Base-by-base conservation (phyloP, 2,888 invertebrate genomes). In the Andrena fulva region DNA sequence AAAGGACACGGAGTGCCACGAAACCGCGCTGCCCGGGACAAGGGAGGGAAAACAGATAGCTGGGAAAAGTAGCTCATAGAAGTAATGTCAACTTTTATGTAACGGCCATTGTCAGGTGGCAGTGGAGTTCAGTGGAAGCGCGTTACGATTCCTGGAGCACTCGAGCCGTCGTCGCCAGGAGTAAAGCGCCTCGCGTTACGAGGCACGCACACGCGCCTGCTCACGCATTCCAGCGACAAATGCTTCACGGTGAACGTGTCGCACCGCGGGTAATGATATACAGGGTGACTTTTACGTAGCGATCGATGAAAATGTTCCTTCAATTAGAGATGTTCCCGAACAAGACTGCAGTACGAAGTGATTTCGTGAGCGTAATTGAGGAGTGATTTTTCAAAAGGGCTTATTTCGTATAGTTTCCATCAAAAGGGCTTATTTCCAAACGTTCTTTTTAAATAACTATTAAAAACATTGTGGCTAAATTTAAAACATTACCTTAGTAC, bases 1-100 rank as follows among this genome's bases (percentile, higher is more conserved):
- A 70, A 82, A 66, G 71, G 42, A 8, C 7, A 24, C 20, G 35
- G 20, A 35, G 16, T 35, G 50, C n/a, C 7, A 12, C 29, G 67
- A 54, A 62, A 77, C 50, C 62, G 42, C 10, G 62, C 10, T 24
- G 54, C 8, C n/a, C 29, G 20, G 31, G 35, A 20, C 24, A 33
- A 33, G 64, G 16, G 66, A 52, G 35, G 35, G 20, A 16, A 27
- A 24, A 29, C 63, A 71, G 83, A 85, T 79, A 76, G 71, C 74
- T 42, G 54, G 69, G 76, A 63, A 84, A 79, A 84, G 79, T 85
- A 77, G 77, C 84, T 84, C 42, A 74, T 77, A 70, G 77, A 76
- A 63, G 77, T 80, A 85, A 84, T 74, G 84, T 82, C 86, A 81
- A 77, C 69, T 80, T 86, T 86, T 82, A 80, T 82, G 86, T 82